phyloP scores from a whole-genome alignment of 2,113 vertebrate genomes.

The Brienomyrus longianalis region DNA sequence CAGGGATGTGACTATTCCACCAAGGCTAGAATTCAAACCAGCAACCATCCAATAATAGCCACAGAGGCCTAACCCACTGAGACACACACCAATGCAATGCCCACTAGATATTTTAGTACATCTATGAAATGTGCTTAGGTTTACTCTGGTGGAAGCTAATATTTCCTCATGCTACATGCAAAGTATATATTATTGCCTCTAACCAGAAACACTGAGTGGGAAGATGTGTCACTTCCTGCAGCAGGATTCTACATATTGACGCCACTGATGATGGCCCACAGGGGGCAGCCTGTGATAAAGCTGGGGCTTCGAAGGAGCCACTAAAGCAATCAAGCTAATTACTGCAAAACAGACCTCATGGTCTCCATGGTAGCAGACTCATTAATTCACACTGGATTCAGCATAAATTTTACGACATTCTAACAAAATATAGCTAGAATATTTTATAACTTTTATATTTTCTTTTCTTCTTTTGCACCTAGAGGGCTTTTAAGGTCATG shows the following conservation, averaged over 20 bases:
- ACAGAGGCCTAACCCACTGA: not conserved
- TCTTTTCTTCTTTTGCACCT: not conserved
- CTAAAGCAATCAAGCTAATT: conserved; percentile 3
- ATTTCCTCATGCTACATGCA: not conserved
- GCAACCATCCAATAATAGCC: not conserved
- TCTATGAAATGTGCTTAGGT: not conserved
- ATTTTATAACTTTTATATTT: not conserved
- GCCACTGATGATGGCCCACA: not conserved
- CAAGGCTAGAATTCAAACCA: not conserved
- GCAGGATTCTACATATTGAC: not conserved
- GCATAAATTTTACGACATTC: not conserved
- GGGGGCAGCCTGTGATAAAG: not conserved
- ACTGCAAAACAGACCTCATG: not conserved
- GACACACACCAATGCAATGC: not conserved
- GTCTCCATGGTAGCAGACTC: not conserved
- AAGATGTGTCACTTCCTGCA: not conserved
- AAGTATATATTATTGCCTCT: not conserved
- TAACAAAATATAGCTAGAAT: not conserved
- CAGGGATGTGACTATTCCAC: not conserved
- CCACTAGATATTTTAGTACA: not conserved
- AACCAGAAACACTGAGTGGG: not conserved
- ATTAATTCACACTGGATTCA: not conserved
- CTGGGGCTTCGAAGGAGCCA: not conserved
- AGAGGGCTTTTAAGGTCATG: not conserved
- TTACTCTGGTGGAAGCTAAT: not conserved